Percentiles rank a stretch among this genome's conserved stretches.
These are phyloP conservation scores for Halocaridina rubra DNA, from an alignment of 2,888 invertebrate species.

Conservation along the genomic window DNA sequence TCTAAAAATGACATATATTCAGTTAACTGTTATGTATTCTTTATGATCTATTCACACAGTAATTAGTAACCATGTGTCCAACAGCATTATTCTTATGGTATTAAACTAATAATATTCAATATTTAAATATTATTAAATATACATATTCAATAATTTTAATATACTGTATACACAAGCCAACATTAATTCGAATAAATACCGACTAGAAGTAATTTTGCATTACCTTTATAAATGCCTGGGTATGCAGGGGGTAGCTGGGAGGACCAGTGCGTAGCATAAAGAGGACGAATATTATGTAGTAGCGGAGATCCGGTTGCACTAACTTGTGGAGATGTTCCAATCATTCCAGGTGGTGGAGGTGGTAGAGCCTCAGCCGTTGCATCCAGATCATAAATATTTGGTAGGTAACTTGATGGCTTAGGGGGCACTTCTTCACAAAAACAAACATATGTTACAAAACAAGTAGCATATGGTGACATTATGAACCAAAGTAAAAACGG, in stretches of 20 bases:
- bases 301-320: slow-evolving; percentile 67
- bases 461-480: no score
- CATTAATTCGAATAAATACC: no score
- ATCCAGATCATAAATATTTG: slow-evolving; percentile 72
- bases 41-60: neutral
- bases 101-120: no score
- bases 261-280: slow-evolving; percentile 78
- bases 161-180: no score
- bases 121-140: no score
- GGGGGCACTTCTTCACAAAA: slow-evolving; percentile 68
- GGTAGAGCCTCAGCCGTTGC: slow-evolving; percentile 53
- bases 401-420: slow-evolving; percentile 72
- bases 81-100: no score
- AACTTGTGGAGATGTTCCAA: neutral
- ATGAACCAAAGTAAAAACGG: no score
- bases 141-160: no score
- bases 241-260: slow-evolving; percentile 72
- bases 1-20: neutral
- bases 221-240: slow-evolving; percentile 60
- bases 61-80: no score
- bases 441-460: no score
- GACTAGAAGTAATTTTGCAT: no score
- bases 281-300: slow-evolving; percentile 77
- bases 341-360: slow-evolving; percentile 49
- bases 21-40: neutral